phyloP scores from a whole-genome alignment of 1,140 invertebrate species.

The Platyscapa corneri region DNA sequence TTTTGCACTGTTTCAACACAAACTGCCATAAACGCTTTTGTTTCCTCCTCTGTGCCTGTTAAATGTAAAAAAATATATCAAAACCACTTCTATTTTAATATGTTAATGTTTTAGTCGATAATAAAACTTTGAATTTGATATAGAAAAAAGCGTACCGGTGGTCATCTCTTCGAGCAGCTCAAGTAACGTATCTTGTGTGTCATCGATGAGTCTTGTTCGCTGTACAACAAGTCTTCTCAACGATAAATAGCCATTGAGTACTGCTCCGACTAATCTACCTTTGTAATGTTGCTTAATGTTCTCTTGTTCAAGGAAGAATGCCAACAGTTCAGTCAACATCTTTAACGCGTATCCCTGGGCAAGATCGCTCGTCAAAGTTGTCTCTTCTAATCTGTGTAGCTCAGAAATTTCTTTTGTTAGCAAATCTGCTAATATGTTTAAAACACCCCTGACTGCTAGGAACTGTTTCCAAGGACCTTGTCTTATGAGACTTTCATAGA shows the following conservation, averaged over 20 bases:
- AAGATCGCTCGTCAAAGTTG: constrained; percentile 93
- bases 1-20: constrained; percentile 97
- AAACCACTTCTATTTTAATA: not conserved
- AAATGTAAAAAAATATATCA: not conserved
- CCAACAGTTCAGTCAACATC: constrained; percentile 89
- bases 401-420: constrained; percentile 92
- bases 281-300: constrained; percentile 92
- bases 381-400: constrained; percentile 89
- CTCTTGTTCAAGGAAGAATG: constrained; percentile 87
- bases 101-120: too few relatives aligned
- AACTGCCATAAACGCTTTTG: constrained; percentile 96
- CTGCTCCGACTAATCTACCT: constrained; percentile 88
- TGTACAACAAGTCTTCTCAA: constrained; percentile 93
- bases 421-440: constrained; percentile 88
- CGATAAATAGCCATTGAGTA: constrained; percentile 95
- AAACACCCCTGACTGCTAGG: constrained; percentile 89
- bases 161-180: constrained; percentile 98
- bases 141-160: constrained; percentile 76
- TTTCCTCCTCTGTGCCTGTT: constrained; percentile 94
- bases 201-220: constrained; percentile 94
- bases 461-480: constrained; percentile 95
- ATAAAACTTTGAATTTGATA: too few relatives aligned
- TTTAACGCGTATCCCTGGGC: constrained; percentile 93
- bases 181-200: constrained; percentile 96
- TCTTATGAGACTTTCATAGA: constrained; percentile 90